phyloP scores from a whole-genome alignment of 1,140 invertebrate genomes.

The Lepidurus packardi region DNA sequence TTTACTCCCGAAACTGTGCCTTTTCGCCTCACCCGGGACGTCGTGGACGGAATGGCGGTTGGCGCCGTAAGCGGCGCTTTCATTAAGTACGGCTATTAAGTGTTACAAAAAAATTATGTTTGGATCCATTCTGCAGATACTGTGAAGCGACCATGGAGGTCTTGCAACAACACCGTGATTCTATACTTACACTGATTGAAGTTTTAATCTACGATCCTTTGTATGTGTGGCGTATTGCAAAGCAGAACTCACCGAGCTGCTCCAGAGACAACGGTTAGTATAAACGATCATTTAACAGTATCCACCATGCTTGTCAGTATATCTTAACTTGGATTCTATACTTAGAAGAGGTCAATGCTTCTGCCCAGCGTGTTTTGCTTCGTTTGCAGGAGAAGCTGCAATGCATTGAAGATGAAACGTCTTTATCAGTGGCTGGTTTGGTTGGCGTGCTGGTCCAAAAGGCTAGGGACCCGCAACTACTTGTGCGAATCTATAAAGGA shows the following conservation, averaged over 20 bases:
- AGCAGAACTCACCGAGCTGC: slow-evolving; percentile 44
- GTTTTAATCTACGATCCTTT: slow-evolving; percentile 90
- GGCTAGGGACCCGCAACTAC: slow-evolving; percentile 70
- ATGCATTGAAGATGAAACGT: slow-evolving; percentile 64
- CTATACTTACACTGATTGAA: slow-evolving; percentile 79
- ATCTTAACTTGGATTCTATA: neutral
- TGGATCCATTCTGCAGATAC: slow-evolving; percentile 58
- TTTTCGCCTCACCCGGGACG: slow-evolving; percentile 72
- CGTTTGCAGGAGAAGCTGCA: slow-evolving; percentile 73
- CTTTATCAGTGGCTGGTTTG: slow-evolving; percentile 61
- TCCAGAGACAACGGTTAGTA: slow-evolving; percentile 41
- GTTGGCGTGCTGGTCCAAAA: slow-evolving; percentile 75
- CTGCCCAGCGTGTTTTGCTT: slow-evolving; percentile 72
- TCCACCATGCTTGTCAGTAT: neutral
- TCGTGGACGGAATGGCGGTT: neutral
- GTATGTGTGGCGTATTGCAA: slow-evolving; percentile 73
- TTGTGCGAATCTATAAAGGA: slow-evolving; percentile 69
- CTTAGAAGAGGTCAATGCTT: slow-evolving; percentile 51
- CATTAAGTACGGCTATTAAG: neutral
- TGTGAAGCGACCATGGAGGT: slow-evolving; percentile 85
- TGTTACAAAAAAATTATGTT: neutral
- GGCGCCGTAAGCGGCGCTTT: neutral
- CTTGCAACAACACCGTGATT: slow-evolving; percentile 69
- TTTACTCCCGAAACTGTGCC: slow-evolving; percentile 84
- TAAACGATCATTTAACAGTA: neutral